Percentiles rank a stretch among this genome's conserved stretches.
These are phyloP conservation scores for Furcula furcula DNA, from an alignment of 2,888 invertebrate species.

Conservation along the genomic window DNA sequence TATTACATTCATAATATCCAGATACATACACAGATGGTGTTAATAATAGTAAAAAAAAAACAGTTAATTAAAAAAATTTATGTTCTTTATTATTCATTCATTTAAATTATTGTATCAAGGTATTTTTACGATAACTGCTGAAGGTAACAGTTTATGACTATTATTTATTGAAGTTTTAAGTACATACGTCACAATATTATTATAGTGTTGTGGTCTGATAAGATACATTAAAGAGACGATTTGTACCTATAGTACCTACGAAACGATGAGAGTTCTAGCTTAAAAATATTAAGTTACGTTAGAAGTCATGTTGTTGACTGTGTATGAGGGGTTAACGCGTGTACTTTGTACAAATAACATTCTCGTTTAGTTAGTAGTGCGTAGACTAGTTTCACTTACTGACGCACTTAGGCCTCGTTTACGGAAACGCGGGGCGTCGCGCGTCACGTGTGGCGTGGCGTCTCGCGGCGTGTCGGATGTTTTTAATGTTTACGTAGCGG, in stretches of 20 bases:
- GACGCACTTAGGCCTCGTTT: conserved; percentile 4
- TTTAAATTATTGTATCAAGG: neutral
- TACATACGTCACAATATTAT: conserved; percentile 17
- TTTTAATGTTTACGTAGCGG: too few species aligned
- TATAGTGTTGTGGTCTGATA: conserved; percentile 17
- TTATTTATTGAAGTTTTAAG: conserved; percentile 14
- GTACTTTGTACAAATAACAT: neutral
- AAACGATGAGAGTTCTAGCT: neutral
- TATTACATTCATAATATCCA: too few species aligned
- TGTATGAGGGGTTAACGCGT: neutral
- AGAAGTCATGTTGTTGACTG: too few species aligned
- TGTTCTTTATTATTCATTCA: conserved; percentile 2
- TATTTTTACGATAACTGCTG: conserved; percentile 11
- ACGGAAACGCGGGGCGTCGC: too few species aligned
- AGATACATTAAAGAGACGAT: conserved; percentile 20
- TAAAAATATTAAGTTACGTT: neutral
- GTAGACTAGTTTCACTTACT: conserved; percentile 1
- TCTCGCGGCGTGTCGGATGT: too few species aligned
- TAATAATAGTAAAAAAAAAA: too few species aligned
- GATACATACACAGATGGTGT: too few species aligned
- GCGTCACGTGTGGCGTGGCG: too few species aligned
- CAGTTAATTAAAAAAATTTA: neutral
- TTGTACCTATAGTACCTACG: neutral
- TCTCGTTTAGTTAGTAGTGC: neutral
- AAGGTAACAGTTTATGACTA: conserved; percentile 18